Percentiles rank a stretch among this genome's conserved stretches.
phyloP scores from a whole-genome alignment of 2,888 invertebrate genomes.

The Coecobrya sp. region DNA sequence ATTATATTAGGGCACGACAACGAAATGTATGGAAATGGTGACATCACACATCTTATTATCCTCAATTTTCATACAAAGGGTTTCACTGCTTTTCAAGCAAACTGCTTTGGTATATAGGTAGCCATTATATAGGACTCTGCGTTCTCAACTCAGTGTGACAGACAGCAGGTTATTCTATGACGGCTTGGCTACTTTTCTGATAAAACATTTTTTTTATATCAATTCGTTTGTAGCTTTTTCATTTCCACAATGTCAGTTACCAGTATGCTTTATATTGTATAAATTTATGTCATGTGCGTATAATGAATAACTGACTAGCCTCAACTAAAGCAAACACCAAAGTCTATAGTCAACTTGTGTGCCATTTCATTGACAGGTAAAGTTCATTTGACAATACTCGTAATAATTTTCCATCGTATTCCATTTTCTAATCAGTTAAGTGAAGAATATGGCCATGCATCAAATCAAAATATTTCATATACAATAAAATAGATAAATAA shows the following conservation, averaged over 20 bases:
- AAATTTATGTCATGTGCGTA: background rate
- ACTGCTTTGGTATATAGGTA: constrained; percentile 15
- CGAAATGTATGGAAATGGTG: constrained; percentile 62
- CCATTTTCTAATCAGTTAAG: background rate
- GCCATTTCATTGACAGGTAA: constrained; percentile 24
- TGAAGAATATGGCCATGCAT: constrained; percentile 44
- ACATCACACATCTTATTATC: constrained; percentile 64
- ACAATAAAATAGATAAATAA: background rate
- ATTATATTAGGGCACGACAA: constrained; percentile 54
- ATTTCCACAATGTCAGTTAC: background rate
- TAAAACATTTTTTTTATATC: constrained; percentile 27
- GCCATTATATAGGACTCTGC: background rate
- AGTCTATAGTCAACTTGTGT: background rate
- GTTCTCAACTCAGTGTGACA: background rate
- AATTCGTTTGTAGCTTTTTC: constrained; percentile 5
- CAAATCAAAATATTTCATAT: background rate
- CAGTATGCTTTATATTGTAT: background rate
- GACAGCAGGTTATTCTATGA: constrained; percentile 44
- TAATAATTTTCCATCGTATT: background rate
- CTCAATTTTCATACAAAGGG: constrained; percentile 65
- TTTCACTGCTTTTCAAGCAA: constrained; percentile 45
- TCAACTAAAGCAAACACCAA: background rate
- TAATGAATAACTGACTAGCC: background rate
- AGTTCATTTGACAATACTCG: background rate
- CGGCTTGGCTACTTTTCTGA: constrained; percentile 22